Conservation (phyloP, 2,888 invertebrate species). For the Polymixis flavicincta region DNA sequence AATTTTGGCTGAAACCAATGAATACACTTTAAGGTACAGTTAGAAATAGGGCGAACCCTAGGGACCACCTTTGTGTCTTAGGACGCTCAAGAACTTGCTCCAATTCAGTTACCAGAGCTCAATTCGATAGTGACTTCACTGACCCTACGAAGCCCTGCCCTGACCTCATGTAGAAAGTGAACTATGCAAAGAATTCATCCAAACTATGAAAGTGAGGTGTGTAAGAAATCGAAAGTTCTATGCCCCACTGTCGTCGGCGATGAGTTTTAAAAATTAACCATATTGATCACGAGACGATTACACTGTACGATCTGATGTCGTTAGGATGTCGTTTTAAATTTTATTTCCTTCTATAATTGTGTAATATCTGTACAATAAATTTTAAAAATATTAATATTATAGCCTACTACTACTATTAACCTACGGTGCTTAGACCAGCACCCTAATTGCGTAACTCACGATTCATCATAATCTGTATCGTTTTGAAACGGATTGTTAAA, state of each 20-base stretch:
- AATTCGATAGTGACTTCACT: not conserved
- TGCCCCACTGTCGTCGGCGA: constrained; percentile 76
- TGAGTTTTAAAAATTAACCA: constrained; percentile 82
- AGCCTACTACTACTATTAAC: too few relatives aligned
- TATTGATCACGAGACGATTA: constrained; percentile 75
- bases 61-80: not conserved
- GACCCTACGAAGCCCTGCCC: constrained; percentile 37
- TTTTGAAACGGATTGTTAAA: too few relatives aligned
- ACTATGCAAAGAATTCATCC: constrained; percentile 66
- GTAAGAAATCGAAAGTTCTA: constrained; percentile 83
- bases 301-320: constrained; percentile 61
- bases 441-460: too few relatives aligned
- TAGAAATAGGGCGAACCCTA: not conserved
- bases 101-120: not conserved
- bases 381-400: too few relatives aligned
- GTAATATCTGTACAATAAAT: too few relatives aligned
- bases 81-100: not conserved
- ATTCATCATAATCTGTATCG: too few relatives aligned
- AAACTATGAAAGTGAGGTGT: constrained; percentile 79
- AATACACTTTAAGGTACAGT: not conserved
- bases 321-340: not conserved
- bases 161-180: constrained; percentile 62
- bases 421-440: too few relatives aligned
- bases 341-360: too few relatives aligned
- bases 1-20: not conserved